Base-by-base conservation (phyloP, 2,113 vertebrate species). In the Ochotona princeps region DNA sequence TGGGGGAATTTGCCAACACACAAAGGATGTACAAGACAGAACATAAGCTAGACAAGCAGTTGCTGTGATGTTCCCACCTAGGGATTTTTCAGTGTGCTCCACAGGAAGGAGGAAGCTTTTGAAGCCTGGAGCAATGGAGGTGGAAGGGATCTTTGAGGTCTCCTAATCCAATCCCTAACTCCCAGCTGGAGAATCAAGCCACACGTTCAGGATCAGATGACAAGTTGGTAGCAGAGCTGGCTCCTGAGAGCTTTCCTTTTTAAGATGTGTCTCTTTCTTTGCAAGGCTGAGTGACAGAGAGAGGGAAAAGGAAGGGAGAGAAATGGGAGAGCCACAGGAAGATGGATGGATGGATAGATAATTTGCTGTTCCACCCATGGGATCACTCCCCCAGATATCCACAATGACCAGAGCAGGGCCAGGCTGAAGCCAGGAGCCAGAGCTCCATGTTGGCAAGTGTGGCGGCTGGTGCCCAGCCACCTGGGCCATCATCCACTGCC, bases 141-240 rank as follows among this genome's bases (percentile, higher is more conserved):
- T 61, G 35, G 60, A 93, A 61, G 85, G 66, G 70, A 32, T 47
- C 44, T 79, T 83, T 54, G 18, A 67, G 81, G 82, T 67, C n/a
- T 2, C 11, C 88, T 84, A 2, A 47, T 63, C 32, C 63, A 85
- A 11, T 44, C 14, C 35, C 66, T 89, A 30, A 69, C 90, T 69
- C 87, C 21, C 35, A 78, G 87, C 28, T 74, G n/a, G 89, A 66
- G 54, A 79, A 18, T 65, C 5, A 5, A 84, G 44, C 87, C 75
- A 28, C 30, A 79, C 83, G 65, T 47, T 79, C 84, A 61, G 63
- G 84, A 84, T 89, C 87, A 67, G 13, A 80, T 69, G 75, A 47
- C 49, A 60, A 8, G 65, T 28, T 44, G 13, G 32, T 66, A 26
- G 32, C 51, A 44, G 85, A 44, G 10, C 38, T 79, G 44, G 11